Evolutionary conservation across 2,888 invertebrate genomes (phyloP), one percentile per base, ranked within the genome.

Genomic region (Tinea pellionella): DNA sequence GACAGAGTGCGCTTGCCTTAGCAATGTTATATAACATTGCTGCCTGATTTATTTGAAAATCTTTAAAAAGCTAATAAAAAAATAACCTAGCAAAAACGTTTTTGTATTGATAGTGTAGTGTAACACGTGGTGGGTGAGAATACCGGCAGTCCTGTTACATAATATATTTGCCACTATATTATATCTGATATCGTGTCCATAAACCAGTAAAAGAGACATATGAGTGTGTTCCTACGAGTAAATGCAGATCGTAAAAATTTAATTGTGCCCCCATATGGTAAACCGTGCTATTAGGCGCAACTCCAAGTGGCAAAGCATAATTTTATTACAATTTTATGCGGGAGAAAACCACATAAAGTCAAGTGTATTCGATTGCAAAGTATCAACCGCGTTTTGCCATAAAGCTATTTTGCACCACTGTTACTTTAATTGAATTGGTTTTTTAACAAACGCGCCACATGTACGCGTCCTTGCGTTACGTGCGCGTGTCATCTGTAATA

Each of bases 251-350:
- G 59, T 61, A 63, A 63, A 62, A 63, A 61, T 61, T 62, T 63
- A 63, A 63, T 63, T 62, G 63, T 51, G 37, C 56, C 11, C 13
- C 60, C 61, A 59, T 60, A 60, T 61, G 63, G 62, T 58, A 61
- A 62, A 62, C 59, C 61, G 32, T 60, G 66, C 65, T 65, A 69
- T 68, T 69, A 69, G 68, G 69, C 66, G 61, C 58, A 63, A 64
- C 63, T 69, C 69, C 67, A 69, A 71, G 61, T 57, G 58, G 58
- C 37, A 47, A 19, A 69, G 72, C 69, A 72, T 71, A 72, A 73
- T 73, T 69, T 73, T 70, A 72, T 71, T 67, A 67, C 63, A 61
- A 66, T 71, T 70, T 72, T 71, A 72, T 71, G 65, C 71, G 67
- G 64, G 63, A 63, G 16, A 57, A n/a, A 57, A 32, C 57, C 57